Evolutionary conservation across 1,140 invertebrate genomes (phyloP), one percentile per base, ranked within the genome.

Genomic region (Halotydeus destructor): DNA sequence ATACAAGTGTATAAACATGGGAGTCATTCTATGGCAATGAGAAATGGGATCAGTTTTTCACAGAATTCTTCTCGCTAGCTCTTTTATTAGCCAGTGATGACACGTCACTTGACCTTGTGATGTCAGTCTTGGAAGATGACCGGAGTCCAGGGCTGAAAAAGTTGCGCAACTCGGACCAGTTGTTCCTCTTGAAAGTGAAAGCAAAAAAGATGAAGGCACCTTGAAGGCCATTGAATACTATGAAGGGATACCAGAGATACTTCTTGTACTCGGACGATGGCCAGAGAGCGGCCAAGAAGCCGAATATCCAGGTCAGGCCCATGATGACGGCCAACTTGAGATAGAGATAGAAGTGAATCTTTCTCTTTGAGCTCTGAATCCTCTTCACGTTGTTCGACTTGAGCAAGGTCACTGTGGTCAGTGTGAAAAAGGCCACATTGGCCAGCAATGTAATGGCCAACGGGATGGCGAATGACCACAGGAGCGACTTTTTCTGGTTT

Each of bases 291-390:
- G 63, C 57, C 0, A 65, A 23, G 31, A 65, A 58, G 1, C 60
- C 63, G 18, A 61, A 56, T n/a, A 60, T 51, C 66, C 66, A 69
- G 0, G 63, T 61, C 8, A 66, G 36, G 4, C 65, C 65, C 61
- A 67, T 64, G 16, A 68, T 59, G 0, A 59, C 45, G 5, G 58
- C 60, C 5, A 69, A 49, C 36, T 64, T 65, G 9, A 63, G 47
- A 53, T 67, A 67, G 2, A 67, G 48, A 24, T 55, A 50, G n/a
- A 66, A 52, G 45, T 22, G 14, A 21, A 22, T 38, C 32, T 38
- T 38, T 25, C 19, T 44, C 30, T 30, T 38, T 25, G 22, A 30
- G 26, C 5, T 27, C 27, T n/a, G n/a, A 22, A 35, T 35, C 47
- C 44, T 25, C 34, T 36, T 27, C 38, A 35, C 9, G 38, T 14